Conservation (phyloP, 2,888 invertebrate species). For the Lepetodrilus schrolli region DNA sequence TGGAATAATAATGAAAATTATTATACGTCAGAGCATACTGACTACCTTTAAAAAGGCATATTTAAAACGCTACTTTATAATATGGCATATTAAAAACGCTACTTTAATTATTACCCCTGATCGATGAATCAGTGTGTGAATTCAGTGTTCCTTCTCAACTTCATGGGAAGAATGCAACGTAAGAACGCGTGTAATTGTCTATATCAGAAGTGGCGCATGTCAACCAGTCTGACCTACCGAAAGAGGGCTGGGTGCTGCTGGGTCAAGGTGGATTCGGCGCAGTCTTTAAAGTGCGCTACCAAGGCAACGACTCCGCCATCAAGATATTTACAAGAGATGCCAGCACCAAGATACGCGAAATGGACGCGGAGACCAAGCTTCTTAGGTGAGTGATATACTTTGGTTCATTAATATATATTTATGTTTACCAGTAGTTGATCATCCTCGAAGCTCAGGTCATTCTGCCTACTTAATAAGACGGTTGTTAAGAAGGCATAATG, state of each 20-base stretch:
- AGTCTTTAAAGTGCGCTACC: slow-evolving; percentile 36
- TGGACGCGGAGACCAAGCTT: slow-evolving; percentile 27
- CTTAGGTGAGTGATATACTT: slow-evolving; percentile 4
- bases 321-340: slow-evolving; percentile 41
- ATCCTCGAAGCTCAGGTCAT: no score
- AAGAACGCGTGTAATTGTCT: neutral
- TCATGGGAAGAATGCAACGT: neutral
- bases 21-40: no score
- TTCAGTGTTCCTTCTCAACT: neutral
- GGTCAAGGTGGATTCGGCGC: slow-evolving; percentile 41
- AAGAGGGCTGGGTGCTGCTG: slow-evolving; percentile 29
- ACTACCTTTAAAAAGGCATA: no score
- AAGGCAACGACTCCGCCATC: slow-evolving; percentile 38
- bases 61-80: no score
- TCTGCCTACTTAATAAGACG: no score
- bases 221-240: neutral
- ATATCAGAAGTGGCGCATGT: neutral
- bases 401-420: no score
- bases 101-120: neutral
- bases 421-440: no score
- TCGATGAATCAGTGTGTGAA: neutral
- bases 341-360: slow-evolving; percentile 30
- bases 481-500: no score
- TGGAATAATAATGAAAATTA: no score
- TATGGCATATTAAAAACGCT: no score